These are phyloP conservation scores for Drosophila cognata DNA, from an alignment of 2,888 invertebrate genomes.

Conservation along the genomic window DNA sequence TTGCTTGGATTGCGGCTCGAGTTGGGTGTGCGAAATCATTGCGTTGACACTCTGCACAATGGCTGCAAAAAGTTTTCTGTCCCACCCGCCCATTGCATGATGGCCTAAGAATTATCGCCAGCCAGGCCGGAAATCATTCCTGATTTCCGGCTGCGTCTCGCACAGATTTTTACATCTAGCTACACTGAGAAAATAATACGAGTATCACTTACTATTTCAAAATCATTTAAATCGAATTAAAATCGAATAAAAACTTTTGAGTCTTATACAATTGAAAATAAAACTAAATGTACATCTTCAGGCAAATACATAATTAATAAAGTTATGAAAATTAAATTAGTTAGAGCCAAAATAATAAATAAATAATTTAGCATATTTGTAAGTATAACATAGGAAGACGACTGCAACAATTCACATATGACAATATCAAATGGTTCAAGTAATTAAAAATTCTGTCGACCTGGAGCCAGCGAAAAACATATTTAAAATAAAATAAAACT, in stretches of 20 bases:
- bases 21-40: constrained; percentile 46
- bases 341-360: background rate
- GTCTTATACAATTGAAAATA: background rate
- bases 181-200: background rate
- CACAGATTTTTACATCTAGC: constrained; percentile 51
- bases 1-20: constrained; percentile 7
- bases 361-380: no score
- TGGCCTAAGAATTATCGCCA: constrained; percentile 65
- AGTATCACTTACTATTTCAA: background rate
- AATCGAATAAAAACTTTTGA: background rate
- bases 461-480: background rate
- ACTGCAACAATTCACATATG: no score
- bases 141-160: constrained; percentile 47
- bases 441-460: background rate
- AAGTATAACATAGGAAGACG: no score
- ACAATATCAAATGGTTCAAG: background rate
- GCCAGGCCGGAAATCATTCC: constrained; percentile 64
- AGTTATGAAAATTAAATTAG: background rate
- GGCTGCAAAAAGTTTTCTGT: constrained; percentile 64
- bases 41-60: constrained; percentile 64
- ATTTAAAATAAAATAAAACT: background rate
- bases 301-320: background rate
- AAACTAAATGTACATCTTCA: background rate
- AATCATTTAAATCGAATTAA: no score
- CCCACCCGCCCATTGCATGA: constrained; percentile 34